phyloP scores from a whole-genome alignment of 2,797 vertebrate species.

The Pipistrellus pygmaeus region DNA sequence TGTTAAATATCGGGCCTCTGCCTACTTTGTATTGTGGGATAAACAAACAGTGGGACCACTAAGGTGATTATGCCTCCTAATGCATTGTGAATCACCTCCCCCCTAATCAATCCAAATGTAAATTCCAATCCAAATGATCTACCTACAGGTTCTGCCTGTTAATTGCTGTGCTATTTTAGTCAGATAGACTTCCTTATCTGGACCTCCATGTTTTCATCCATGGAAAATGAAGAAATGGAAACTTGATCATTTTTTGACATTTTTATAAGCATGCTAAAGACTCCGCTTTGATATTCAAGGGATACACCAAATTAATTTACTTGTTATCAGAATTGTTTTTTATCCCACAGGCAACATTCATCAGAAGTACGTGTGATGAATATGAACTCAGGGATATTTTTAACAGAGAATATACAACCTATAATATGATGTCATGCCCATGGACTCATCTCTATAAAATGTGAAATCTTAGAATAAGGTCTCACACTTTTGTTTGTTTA shows the following conservation, averaged over 20 bases:
- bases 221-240: neutral
- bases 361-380: neutral
- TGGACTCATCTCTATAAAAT: neutral
- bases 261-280: slow-evolving; percentile 44
- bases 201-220: neutral
- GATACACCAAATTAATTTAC: slow-evolving; percentile 12
- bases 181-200: neutral
- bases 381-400: neutral
- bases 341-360: neutral
- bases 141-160: neutral
- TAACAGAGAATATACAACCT: neutral
- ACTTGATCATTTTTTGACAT: slow-evolving; percentile 26
- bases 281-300: slow-evolving; percentile 9
- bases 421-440: neutral
- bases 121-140: neutral
- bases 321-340: slow-evolving; percentile 56
- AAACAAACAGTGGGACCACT: neutral
- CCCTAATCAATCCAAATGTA: neutral
- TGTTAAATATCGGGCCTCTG: neutral
- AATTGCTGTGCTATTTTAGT: neutral
- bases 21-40: neutral
- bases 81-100: neutral
- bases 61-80: neutral
- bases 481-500: slow-evolving; percentile 17
- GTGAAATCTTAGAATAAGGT: neutral